A percentile compares a stretch with the other conserved stretches of the same genome.
These are phyloP conservation scores for Pantala flavescens DNA, from an alignment of 1,140 invertebrate genomes.

Conservation along the genomic window DNA sequence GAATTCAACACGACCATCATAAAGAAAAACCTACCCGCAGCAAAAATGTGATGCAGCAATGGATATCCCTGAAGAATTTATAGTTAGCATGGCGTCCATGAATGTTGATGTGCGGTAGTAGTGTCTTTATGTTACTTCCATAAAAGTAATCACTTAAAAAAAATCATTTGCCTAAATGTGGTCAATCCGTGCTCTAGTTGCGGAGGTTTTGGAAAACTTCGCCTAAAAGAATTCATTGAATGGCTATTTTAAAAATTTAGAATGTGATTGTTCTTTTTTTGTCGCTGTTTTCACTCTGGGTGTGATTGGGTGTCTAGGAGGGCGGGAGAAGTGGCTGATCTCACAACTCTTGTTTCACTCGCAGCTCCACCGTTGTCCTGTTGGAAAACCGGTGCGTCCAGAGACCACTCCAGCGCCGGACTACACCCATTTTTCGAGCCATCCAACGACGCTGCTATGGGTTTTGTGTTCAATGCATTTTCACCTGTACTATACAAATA, in stretches of 20 bases:
- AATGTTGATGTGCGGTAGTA: background rate
- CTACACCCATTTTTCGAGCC: background rate
- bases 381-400: background rate
- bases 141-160: background rate
- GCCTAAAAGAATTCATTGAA: background rate
- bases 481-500: constrained; percentile 3
- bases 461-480: background rate
- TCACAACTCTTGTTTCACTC: background rate
- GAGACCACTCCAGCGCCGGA: background rate
- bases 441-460: background rate
- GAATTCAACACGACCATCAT: background rate
- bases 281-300: background rate
- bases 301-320: background rate
- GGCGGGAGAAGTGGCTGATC: background rate
- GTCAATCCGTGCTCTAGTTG: background rate
- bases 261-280: background rate
- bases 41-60: background rate
- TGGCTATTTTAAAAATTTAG: background rate
- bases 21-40: background rate
- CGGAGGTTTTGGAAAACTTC: background rate
- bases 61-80: constrained; percentile 2
- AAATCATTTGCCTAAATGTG: background rate
- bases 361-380: background rate
- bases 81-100: background rate
- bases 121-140: background rate